phyloP scores from a whole-genome alignment of 2,113 vertebrate genomes.

The Alaudala cheleensis region DNA sequence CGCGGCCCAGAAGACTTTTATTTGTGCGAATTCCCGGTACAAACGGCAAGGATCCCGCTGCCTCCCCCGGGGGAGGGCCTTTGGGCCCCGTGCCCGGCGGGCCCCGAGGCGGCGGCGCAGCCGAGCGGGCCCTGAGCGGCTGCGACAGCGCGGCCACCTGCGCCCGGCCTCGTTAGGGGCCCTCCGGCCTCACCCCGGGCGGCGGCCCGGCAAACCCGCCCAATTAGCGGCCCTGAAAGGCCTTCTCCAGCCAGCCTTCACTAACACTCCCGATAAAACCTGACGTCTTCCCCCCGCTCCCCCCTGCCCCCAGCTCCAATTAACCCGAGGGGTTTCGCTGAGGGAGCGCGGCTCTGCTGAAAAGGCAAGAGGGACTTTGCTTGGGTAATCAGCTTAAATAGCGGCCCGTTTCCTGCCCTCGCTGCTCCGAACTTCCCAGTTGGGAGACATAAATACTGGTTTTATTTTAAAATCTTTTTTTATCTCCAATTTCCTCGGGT shows the following conservation, averaged over 20 bases:
- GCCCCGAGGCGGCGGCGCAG: conserved; percentile 81
- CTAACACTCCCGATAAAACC: conserved; percentile 74
- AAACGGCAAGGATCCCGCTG: not conserved
- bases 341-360: conserved; percentile 62
- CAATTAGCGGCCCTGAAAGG: conserved; percentile 82
- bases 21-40: not conserved
- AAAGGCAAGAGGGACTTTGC: conserved; percentile 73
- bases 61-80: not conserved
- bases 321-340: conserved; percentile 69
- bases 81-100: not conserved
- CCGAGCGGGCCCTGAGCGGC: conserved; percentile 81
- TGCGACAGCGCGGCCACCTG: conserved; percentile 85
- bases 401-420: conserved; percentile 79
- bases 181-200: not conserved
- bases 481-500: conserved; percentile 20
- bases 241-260: conserved; percentile 77
- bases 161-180: not conserved
- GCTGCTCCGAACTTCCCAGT: conserved; percentile 69
- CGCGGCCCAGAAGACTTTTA: not conserved
- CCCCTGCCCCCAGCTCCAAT: conserved; percentile 75
- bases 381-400: conserved; percentile 81
- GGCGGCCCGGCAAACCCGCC: conserved; percentile 77
- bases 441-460: conserved; percentile 20
- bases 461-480: conserved; percentile 32
- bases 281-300: conserved; percentile 71